Evolutionary conservation across 1,140 invertebrate genomes (phyloP).

Genomic region (Vanessa tameamea): DNA sequence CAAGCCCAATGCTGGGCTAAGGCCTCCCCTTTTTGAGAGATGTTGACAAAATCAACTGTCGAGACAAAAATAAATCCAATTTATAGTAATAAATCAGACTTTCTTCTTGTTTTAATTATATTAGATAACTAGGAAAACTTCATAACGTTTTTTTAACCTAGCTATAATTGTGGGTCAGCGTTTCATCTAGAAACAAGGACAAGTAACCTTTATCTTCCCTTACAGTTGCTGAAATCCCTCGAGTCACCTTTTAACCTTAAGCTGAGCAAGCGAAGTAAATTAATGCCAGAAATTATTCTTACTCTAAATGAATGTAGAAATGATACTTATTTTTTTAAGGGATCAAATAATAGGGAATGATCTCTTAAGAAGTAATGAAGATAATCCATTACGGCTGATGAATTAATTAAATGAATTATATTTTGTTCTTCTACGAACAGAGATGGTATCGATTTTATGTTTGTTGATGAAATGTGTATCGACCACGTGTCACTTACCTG

Average conservation of each 20-base stretch:
- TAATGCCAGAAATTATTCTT: constrained; percentile 30
- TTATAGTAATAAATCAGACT: no score
- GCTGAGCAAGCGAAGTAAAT: constrained; percentile 22
- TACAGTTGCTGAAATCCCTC: constrained; percentile 23
- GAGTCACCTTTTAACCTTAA: constrained; percentile 25
- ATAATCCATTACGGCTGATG: constrained; percentile 2
- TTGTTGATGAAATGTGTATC: not conserved
- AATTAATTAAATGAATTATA: not conserved
- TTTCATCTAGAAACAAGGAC: constrained; percentile 10
- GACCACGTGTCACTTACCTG: not conserved
- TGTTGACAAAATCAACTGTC: no score
- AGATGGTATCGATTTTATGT: not conserved
- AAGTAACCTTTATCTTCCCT: constrained; percentile 22
- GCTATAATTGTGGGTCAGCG: constrained; percentile 7
- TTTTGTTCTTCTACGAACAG: not conserved
- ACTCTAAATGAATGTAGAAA: constrained; percentile 8
- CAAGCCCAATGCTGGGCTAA: no score
- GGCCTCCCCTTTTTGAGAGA: no score
- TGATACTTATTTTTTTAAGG: constrained; percentile 2
- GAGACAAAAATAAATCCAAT: no score
- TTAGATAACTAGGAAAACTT: not conserved
- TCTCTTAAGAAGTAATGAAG: constrained; percentile 7
- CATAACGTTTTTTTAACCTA: not conserved
- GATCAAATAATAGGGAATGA: constrained; percentile 5
- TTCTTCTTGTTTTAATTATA: no score